These are phyloP conservation scores for Liodrosophila aerea DNA, from an alignment of 2,888 invertebrate genomes.

Conservation along the genomic window DNA sequence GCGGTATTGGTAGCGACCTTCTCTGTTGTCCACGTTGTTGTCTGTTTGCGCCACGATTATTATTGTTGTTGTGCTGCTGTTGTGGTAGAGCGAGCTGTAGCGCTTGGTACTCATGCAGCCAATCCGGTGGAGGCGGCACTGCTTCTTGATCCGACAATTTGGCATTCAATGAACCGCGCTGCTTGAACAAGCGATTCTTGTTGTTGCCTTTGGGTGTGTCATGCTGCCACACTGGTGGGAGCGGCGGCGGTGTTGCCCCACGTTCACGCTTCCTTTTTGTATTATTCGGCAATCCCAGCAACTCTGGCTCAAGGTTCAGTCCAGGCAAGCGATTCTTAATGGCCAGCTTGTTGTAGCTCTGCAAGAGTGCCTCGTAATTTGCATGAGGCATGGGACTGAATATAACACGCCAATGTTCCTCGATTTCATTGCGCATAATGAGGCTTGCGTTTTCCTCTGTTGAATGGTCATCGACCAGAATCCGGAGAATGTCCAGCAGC, in stretches of 20 bases:
- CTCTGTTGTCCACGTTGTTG: slow-evolving; percentile 19
- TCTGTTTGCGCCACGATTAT: too few relatives aligned
- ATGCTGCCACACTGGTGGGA: slow-evolving; percentile 23
- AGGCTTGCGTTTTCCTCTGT: slow-evolving; percentile 80
- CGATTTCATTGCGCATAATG: slow-evolving; percentile 83
- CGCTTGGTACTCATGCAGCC: too few relatives aligned
- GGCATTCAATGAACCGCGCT: slow-evolving; percentile 10
- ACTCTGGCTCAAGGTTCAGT: slow-evolving; percentile 68
- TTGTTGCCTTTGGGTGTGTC: slow-evolving; percentile 4
- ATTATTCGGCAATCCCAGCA: slow-evolving; percentile 66
- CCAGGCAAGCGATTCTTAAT: slow-evolving; percentile 69
- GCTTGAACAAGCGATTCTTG: slow-evolving; percentile 17
- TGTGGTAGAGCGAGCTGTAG: too few relatives aligned
- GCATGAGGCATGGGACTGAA: slow-evolving; percentile 83
- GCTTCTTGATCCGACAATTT: slow-evolving; percentile 29
- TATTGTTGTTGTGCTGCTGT: not conserved
- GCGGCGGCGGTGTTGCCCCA: slow-evolving; percentile 28
- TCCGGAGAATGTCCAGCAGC: slow-evolving; percentile 79
- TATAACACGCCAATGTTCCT: slow-evolving; percentile 83
- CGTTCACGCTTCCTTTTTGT: slow-evolving; percentile 15
- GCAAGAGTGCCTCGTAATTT: slow-evolving; percentile 76
- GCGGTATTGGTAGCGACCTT: slow-evolving; percentile 27
- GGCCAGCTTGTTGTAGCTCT: slow-evolving; percentile 65
- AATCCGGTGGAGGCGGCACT: slow-evolving; percentile 28
- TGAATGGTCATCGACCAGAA: slow-evolving; percentile 62